A percentile compares a stretch with the other conserved stretches of the same genome.
These are phyloP conservation scores for Syngnathus floridae DNA, from an alignment of 2,113 vertebrate species.

Conservation along the genomic window DNA sequence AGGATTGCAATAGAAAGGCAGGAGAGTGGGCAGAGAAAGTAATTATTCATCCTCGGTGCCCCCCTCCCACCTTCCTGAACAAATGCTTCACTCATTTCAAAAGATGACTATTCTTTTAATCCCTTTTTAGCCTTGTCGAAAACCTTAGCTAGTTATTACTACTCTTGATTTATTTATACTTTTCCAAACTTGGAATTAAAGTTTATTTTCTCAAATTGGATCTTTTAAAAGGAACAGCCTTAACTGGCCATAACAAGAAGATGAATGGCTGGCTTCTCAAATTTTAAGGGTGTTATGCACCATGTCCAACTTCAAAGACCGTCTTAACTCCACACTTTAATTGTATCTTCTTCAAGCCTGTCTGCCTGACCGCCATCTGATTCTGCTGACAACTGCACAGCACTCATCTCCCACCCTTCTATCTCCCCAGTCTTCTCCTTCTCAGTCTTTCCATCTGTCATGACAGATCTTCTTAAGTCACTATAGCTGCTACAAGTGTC, in stretches of 20 bases:
- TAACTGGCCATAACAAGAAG: slow-evolving; percentile 69
- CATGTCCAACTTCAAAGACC: slow-evolving; percentile 80
- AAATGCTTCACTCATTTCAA: slow-evolving; percentile 35
- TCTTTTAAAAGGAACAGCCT: slow-evolving; percentile 62
- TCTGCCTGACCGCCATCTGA: slow-evolving; percentile 71
- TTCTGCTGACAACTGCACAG: slow-evolving; percentile 80
- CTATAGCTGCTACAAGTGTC: slow-evolving; percentile 56
- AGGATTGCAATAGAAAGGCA: slow-evolving; percentile 59
- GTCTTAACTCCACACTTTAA: slow-evolving; percentile 81
- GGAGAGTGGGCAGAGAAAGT: slow-evolving; percentile 48
- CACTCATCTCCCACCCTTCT: slow-evolving; percentile 56
- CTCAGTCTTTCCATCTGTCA: slow-evolving; percentile 35
- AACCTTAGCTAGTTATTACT: slow-evolving; percentile 29
- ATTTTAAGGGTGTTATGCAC: slow-evolving; percentile 71
- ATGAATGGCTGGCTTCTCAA: slow-evolving; percentile 64
- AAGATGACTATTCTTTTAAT: slow-evolving; percentile 32
- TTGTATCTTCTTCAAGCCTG: slow-evolving; percentile 77
- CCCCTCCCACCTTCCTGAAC: slow-evolving; percentile 25
- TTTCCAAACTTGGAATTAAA: slow-evolving; percentile 63
- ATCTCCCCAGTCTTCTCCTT: slow-evolving; percentile 47
- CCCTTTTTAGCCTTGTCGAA: slow-evolving; percentile 3
- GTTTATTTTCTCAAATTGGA: slow-evolving; percentile 69
- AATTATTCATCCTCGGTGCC: slow-evolving; percentile 60
- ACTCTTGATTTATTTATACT: slow-evolving; percentile 46
- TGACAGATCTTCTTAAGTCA: slow-evolving; percentile 40